Conservation (phyloP, 2,888 invertebrate genomes). For the Pimpla rufipes region DNA sequence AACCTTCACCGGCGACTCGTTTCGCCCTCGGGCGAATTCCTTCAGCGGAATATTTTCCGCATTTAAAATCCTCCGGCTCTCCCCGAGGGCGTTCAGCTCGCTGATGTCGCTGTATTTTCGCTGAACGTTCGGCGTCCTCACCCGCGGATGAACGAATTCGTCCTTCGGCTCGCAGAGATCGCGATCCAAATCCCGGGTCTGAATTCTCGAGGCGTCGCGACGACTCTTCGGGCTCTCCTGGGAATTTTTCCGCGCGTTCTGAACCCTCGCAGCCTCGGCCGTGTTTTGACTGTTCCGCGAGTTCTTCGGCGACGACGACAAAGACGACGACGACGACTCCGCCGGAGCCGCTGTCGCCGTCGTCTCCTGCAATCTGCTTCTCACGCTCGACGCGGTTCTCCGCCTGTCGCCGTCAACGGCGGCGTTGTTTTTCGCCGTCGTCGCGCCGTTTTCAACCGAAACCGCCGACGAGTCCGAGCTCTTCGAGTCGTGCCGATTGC, state of each 20-base stretch:
- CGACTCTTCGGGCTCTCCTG: conserved; percentile 48
- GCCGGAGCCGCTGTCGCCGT: no score
- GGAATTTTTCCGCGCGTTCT: conserved; percentile 53
- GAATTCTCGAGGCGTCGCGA: conserved; percentile 38
- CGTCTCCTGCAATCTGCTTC: conserved; percentile 70
- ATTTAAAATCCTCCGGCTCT: conserved; percentile 59
- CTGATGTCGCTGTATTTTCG: conserved; percentile 71
- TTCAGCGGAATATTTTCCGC: conserved; percentile 79
- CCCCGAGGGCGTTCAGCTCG: conserved; percentile 69
- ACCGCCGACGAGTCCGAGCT: conserved; percentile 32
- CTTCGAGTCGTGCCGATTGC: conserved; percentile 44
- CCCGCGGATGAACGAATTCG: conserved; percentile 52
- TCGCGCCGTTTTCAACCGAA: conserved; percentile 42
- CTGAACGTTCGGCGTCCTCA: conserved; percentile 69
- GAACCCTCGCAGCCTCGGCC: conserved; percentile 43
- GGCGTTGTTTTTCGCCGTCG: conserved; percentile 39
- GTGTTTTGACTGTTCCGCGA: conserved; percentile 45
- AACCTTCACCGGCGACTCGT: conserved; percentile 77
- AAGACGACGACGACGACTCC: no score
- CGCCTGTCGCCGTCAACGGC: conserved; percentile 52
- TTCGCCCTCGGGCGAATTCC: conserved; percentile 76
- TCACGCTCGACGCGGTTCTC: conserved; percentile 68
- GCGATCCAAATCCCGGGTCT: conserved; percentile 57
- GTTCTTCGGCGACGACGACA: conserved; percentile 47
- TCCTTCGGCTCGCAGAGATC: conserved; percentile 65